A percentile compares a stretch with the other conserved stretches of the same genome.
These are phyloP conservation scores for Oryctolagus cuniculus DNA, from an alignment of 2,113 vertebrate genomes.

Conservation along the genomic window DNA sequence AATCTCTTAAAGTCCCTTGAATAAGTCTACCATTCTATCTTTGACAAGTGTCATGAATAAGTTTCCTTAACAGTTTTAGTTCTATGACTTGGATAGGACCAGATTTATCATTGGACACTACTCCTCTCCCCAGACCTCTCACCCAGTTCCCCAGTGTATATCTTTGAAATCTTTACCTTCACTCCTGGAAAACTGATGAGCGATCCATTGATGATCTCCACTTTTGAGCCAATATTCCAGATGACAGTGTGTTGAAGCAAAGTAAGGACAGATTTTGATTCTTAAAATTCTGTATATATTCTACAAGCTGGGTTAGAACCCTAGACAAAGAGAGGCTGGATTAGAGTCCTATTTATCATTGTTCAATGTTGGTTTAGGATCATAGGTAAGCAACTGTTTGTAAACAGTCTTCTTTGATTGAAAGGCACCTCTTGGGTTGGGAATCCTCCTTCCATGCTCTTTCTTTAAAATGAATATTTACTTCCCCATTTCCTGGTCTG, in stretches of 20 bases:
- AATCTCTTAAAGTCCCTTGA: not conserved
- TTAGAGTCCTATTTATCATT: not conserved
- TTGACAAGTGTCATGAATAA: not conserved
- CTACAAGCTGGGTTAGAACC: not conserved
- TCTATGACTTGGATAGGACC: not conserved
- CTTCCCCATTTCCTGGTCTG: not conserved
- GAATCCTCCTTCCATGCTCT: not conserved
- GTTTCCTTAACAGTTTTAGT: not conserved
- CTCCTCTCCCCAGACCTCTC: not conserved
- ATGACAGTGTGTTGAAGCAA: not conserved
- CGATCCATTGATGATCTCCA: not conserved
- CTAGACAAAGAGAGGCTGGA: not conserved
- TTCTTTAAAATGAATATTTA: not conserved
- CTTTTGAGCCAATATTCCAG: not conserved
- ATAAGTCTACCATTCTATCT: too few relatives aligned
- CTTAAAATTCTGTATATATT: not conserved
- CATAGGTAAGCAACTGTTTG: not conserved
- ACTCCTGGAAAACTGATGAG: not conserved
- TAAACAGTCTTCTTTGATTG: not conserved
- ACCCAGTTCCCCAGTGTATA: not conserved
- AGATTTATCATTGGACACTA: not conserved
- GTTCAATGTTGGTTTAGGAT: not conserved
- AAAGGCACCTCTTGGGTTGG: not conserved
- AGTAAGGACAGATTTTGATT: not conserved
- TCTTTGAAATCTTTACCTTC: not conserved